Evolutionary conservation across 1,140 invertebrate species (phyloP), one percentile per base, ranked within the genome.

Genomic region (Oppia nitens): DNA sequence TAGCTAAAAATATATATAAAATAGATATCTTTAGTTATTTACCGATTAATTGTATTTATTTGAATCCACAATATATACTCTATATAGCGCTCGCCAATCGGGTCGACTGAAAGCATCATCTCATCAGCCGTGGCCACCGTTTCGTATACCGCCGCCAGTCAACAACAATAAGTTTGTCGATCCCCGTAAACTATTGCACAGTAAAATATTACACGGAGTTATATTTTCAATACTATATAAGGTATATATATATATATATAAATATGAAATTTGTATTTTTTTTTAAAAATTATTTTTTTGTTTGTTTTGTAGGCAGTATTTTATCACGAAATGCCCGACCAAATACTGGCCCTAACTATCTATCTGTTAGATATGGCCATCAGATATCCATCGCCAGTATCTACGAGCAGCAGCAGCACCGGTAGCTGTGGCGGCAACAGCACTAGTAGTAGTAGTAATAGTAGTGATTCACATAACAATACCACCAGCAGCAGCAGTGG

Each of bases 341-440:
- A 90, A 69, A 78, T 89, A 57, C 77, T 93, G 62, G 84, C 87
- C 55, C 70, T 94, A 26, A 77, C 84, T 54, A 76, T 95, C 28
- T 92, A 89, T 71, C 76, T 97, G 47, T 73, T 95, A 26, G 86
- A 91, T 71, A 79, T 91, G 72, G 81, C 85, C 25, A 74, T 90
- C 17, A 40, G 17, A 17, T 40, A 9, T 40, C 32, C 32, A 6
- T 40, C 32, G 6, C 32, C 32, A 9, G 32, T 40, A 9, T 40
- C 32, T 40, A 40, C 6, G 6, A 40, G 6, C 17, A 40, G 17
- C 32, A 17, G 17, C 32, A 9, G 6, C 6, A 9, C 32, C 40
- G 6, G 6, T 17, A 20, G n/a, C n/a, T n/a, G n/a, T n/a, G n/a
- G n/a, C n/a, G n/a, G n/a, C n/a, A n/a, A n/a, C n/a, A n/a, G n/a